Conservation (phyloP, 2,888 invertebrate species). For the Volucella bombylans region DNA sequence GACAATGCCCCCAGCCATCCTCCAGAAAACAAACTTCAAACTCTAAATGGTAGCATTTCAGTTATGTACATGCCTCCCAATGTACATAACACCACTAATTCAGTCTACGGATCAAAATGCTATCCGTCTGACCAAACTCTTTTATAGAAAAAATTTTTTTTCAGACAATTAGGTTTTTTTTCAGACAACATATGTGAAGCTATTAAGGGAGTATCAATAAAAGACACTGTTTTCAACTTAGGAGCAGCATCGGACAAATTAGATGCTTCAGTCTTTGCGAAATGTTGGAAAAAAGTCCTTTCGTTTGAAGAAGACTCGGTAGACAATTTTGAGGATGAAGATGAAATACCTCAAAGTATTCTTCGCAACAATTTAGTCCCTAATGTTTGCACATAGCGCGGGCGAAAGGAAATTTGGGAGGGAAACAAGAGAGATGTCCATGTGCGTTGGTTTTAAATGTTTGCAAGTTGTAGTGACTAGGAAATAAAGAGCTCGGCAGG, state of each 20-base stretch:
- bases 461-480: too few species aligned
- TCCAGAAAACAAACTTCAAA: conserved; percentile 5
- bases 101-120: background rate
- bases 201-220: conserved; percentile 11
- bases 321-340: conserved; percentile 12
- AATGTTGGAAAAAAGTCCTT: too few species aligned
- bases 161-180: too few species aligned
- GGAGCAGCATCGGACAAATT: conserved; percentile 12
- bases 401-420: too few species aligned
- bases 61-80: too few species aligned
- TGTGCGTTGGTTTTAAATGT: too few species aligned
- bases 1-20: background rate
- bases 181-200: conserved; percentile 9
- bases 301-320: too few species aligned
- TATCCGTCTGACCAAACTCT: background rate
- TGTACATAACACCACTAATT: background rate
- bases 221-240: conserved; percentile 2
- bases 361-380: conserved; percentile 15
- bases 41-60: too few species aligned
- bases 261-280: too few species aligned
- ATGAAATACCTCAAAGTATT: conserved; percentile 32
- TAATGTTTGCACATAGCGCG: too few species aligned
- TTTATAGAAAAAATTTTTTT: background rate
- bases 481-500: too few species aligned
- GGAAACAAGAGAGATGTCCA: too few species aligned